Percentiles rank a stretch among this genome's conserved stretches.
phyloP scores from a whole-genome alignment of 2,888 invertebrate species.

The Epinotia demarniana region DNA sequence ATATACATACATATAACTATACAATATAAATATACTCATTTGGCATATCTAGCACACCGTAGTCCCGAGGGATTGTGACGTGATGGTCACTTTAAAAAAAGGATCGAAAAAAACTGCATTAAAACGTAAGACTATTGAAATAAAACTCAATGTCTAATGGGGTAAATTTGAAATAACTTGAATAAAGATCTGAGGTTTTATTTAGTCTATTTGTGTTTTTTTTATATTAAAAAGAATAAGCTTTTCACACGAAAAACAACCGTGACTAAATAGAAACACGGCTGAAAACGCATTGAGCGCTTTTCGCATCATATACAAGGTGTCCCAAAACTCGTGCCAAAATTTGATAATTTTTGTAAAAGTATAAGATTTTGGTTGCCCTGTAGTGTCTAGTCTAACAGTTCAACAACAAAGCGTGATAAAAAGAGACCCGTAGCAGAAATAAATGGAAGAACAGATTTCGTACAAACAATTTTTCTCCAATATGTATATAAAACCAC shows the following conservation, averaged over 20 bases:
- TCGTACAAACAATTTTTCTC: background rate
- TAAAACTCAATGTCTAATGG: background rate
- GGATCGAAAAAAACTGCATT: background rate
- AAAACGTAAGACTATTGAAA: background rate
- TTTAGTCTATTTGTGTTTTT: background rate
- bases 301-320: background rate
- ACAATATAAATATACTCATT: conserved; percentile 64
- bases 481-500: conserved; percentile 7
- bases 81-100: conserved; percentile 1
- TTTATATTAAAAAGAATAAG: background rate
- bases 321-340: background rate
- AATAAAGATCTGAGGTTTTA: background rate
- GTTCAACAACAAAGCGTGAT: background rate
- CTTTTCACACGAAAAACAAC: background rate
- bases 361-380: background rate
- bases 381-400: background rate
- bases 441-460: conserved; percentile 20
- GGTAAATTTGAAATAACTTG: background rate
- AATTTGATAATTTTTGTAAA: background rate
- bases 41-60: conserved; percentile 77
- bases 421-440: background rate
- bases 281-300: background rate
- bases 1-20: conserved; percentile 51
- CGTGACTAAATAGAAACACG: background rate
- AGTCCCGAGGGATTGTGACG: conserved; percentile 50